Evolutionary conservation across 1,140 invertebrate genomes (phyloP).

Genomic region (Drosophila grimshawi): DNA sequence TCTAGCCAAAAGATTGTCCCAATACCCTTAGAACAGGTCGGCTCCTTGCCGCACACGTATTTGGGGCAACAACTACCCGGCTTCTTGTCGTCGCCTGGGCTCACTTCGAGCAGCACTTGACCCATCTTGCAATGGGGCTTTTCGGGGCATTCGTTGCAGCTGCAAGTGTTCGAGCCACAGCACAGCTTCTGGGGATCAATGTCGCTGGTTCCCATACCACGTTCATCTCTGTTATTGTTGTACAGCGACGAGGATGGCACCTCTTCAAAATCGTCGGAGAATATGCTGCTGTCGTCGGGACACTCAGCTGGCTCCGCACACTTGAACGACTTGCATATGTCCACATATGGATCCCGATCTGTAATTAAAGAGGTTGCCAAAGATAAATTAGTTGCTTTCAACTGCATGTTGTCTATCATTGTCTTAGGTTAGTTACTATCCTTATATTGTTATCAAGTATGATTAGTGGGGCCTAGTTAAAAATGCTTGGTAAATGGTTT

Average conservation of each 20-base stretch:
- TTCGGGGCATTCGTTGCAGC: conserved; percentile 46
- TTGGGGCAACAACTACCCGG: conserved; percentile 67
- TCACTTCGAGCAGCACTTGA: conserved; percentile 47
- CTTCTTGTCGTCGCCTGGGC: conserved; percentile 20
- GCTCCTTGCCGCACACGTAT: conserved; percentile 51
- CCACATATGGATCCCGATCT: conserved; percentile 24
- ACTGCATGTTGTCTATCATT: not conserved
- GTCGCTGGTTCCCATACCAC: not conserved
- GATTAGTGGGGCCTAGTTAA: not conserved
- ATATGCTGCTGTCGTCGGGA: conserved; percentile 18
- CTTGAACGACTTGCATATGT: conserved; percentile 16
- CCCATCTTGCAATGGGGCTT: conserved; percentile 25
- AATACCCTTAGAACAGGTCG: conserved; percentile 20
- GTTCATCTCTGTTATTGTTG: conserved; percentile 7
- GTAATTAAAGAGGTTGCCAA: conserved; percentile 29
- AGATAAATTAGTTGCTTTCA: conserved; percentile 14
- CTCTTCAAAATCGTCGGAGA: not conserved
- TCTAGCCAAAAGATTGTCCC: conserved; percentile 41
- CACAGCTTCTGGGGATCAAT: conserved; percentile 17
- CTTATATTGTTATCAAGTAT: not conserved
- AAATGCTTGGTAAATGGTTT: not conserved
- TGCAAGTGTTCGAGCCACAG: conserved; percentile 32
- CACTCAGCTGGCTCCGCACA: conserved; percentile 14
- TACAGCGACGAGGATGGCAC: not conserved
- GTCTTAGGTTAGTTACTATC: not conserved